phyloP scores from a whole-genome alignment of 2,888 invertebrate species.

The Seira musarum region DNA sequence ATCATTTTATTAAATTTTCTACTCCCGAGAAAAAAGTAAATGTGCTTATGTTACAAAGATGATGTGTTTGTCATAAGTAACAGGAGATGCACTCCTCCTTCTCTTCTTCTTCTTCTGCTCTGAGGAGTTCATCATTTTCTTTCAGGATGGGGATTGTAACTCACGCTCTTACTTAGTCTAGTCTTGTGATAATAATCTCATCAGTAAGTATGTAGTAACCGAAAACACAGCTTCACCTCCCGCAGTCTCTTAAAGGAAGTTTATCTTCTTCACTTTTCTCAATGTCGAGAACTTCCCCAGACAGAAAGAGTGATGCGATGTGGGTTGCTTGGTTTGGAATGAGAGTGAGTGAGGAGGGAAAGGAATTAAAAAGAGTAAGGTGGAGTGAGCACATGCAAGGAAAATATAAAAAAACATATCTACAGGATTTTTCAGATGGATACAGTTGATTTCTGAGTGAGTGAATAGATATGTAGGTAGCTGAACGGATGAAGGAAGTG shows the following conservation, averaged over 20 bases:
- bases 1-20: not conserved
- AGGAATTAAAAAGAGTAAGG: constrained; percentile 29
- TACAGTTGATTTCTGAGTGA: not conserved
- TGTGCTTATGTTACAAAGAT: not conserved
- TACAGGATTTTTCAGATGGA: not conserved
- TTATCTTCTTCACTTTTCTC: not conserved
- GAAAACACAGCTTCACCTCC: constrained; percentile 43
- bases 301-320: constrained; percentile 26
- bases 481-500: not conserved
- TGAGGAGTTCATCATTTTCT: constrained; percentile 3
- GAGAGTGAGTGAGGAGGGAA: no score
- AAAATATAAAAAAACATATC: not conserved
- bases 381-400: not conserved
- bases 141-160: constrained; percentile 35
- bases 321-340: no score
- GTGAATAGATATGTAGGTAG: no score
- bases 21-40: not conserved
- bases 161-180: no score
- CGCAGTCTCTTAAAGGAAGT: constrained; percentile 38
- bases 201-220: constrained; percentile 47
- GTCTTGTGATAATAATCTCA: constrained; percentile 56
- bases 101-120: not conserved
- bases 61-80: not conserved
- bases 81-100: no score
- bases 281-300: not conserved